Base-by-base conservation (phyloP, 2,888 invertebrate species). In the Drosophila mimica region DNA sequence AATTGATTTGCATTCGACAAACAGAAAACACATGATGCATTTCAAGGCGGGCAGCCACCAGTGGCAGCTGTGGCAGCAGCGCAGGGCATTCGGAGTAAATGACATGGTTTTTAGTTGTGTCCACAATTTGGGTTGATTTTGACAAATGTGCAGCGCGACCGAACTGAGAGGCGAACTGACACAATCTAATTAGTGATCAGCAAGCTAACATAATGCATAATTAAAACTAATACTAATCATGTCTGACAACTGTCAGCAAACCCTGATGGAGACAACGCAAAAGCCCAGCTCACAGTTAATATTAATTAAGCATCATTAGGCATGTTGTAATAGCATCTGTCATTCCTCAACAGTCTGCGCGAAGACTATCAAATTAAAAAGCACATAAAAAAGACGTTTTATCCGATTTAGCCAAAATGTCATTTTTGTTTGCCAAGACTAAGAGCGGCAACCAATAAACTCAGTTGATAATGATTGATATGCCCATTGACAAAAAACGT, bases 1-100 rank as follows among this genome's bases (percentile, higher is more conserved):
- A 86, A 86, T 86, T 86, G 89, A 86, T 86, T 86, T 84, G 89
- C 81, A 83, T 86, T 74, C 71, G 65, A 74, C 74, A 74, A 64
- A 74, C 66, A 79, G 38, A 70, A 66, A 71, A 64, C 51, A 72
- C 66, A 63, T 77, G 59, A 57, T 57, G 63, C 63, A 79, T 74
- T 60, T 56, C 34, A 46, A 33, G 59, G 43, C 34, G 28, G 25
- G 7, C 51, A 31, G n/a, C 40, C 11, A 40, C n/a, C 34, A 34
- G 49, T 20, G 53, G 46, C 43, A 15, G n/a, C 62, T 59, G 70
- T 52, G 70, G 53, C 43, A 36, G 2, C 15, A 15, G 33, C 20
- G 9, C 25, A 1, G 30, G n/a, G 38, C 11, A 30, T n/a, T 28
- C 20, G 34, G 20, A 38, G 38, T 38, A n/a, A 38, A 28, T 56